These are phyloP conservation scores for Gryllus longicercus DNA, from an alignment of 2,888 invertebrate genomes.

Conservation along the genomic window DNA sequence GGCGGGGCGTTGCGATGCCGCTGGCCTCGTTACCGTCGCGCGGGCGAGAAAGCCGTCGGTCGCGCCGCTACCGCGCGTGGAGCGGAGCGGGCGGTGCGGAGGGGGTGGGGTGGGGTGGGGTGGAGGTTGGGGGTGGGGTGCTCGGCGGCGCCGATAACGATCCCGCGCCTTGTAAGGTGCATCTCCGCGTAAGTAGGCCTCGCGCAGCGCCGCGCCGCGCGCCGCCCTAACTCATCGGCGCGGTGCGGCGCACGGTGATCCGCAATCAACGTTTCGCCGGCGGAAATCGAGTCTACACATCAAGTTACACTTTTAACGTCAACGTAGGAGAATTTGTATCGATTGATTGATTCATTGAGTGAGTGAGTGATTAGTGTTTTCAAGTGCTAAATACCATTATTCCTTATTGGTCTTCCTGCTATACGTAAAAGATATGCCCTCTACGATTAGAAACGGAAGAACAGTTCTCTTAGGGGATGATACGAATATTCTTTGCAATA, in stretches of 20 bases:
- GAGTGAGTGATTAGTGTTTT: too few species aligned
- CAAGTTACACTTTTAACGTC: too few species aligned
- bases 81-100: neutral
- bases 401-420: too few species aligned
- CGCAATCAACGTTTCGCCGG: neutral
- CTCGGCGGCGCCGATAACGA: neutral
- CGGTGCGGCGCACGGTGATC: neutral
- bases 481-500: too few species aligned
- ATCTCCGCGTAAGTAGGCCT: slow-evolving; percentile 1
- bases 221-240: neutral
- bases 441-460: too few species aligned
- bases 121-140: neutral
- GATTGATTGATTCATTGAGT: too few species aligned
- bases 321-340: too few species aligned
- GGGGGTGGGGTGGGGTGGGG: neutral
- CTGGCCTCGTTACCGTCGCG: neutral
- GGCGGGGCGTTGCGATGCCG: too few species aligned
- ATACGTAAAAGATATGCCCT: too few species aligned
- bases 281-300: too few species aligned
- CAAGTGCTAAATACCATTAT: too few species aligned
- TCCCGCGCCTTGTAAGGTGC: slow-evolving; percentile 4
- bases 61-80: neutral
- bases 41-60: slow-evolving; percentile 2
- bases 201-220: neutral
- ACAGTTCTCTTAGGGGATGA: too few species aligned